phyloP scores from a whole-genome alignment of 2,797 vertebrate genomes.

The Sparidentex hasta region DNA sequence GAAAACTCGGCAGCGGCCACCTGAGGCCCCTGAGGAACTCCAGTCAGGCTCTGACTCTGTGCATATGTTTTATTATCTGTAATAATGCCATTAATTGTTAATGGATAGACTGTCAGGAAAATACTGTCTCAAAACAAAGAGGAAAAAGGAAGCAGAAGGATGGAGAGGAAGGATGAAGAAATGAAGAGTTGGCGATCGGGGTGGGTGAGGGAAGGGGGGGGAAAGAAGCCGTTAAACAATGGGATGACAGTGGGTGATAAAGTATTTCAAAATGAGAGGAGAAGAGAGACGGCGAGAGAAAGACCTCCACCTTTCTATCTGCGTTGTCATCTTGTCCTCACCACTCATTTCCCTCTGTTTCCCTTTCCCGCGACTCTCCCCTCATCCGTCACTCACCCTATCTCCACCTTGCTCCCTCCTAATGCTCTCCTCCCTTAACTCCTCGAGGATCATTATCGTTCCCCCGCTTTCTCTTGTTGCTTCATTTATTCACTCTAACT shows the following conservation, averaged over 20 bases:
- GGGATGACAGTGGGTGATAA: constrained; percentile 53
- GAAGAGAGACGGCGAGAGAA: constrained; percentile 35
- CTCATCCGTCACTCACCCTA: constrained; percentile 75
- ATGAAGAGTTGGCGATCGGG: not conserved
- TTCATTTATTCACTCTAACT: constrained; percentile 77
- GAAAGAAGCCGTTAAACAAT: constrained; percentile 33
- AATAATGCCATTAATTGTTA: not conserved
- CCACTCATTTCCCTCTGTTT: constrained; percentile 61
- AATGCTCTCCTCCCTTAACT: constrained; percentile 62
- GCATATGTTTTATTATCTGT: not conserved
- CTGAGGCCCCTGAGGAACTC: not conserved
- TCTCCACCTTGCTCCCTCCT: constrained; percentile 67
- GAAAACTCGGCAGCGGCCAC: not conserved
- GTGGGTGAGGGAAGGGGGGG: not conserved
- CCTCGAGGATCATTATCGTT: constrained; percentile 73
- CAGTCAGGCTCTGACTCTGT: not conserved
- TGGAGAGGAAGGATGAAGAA: not conserved
- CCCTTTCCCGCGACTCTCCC: constrained; percentile 39
- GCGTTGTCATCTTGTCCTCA: constrained; percentile 78
- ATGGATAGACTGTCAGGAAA: constrained; percentile 25
- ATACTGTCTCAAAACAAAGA: constrained; percentile 7
- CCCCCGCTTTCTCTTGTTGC: constrained; percentile 50
- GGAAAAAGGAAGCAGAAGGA: not conserved
- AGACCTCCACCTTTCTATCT: constrained; percentile 70
- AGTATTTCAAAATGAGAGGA: constrained; percentile 41